Percentiles rank a stretch among this genome's conserved stretches.
Conservation (phyloP, 2,113 vertebrate species). For the Neodon shergylaensis region DNA sequence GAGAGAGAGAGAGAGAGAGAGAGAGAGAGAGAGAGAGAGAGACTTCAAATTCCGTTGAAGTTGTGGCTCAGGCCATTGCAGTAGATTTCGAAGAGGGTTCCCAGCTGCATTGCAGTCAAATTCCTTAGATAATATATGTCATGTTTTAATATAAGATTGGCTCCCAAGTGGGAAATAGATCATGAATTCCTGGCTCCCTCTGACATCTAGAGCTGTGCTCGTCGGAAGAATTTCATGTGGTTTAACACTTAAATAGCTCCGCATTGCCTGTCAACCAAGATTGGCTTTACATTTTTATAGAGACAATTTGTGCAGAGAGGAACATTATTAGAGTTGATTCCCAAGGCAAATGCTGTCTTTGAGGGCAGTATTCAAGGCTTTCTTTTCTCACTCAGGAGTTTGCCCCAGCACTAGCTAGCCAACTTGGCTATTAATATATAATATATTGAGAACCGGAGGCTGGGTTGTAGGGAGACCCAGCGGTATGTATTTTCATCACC, state of each 20-base stretch:
- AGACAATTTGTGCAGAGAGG: slow-evolving; percentile 55
- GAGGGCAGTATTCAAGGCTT: not conserved
- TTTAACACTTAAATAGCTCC: slow-evolving; percentile 67
- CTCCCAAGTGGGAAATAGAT: slow-evolving; percentile 57
- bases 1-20: not conserved
- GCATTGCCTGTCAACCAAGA: slow-evolving; percentile 60
- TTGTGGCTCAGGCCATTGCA: not conserved
- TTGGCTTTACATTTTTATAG: slow-evolving; percentile 67
- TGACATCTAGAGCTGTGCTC: slow-evolving; percentile 25
- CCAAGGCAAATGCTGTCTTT: slow-evolving; percentile 62
- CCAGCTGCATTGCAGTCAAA: slow-evolving; percentile 54
- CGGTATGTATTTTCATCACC: slow-evolving; percentile 34
- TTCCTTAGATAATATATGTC: slow-evolving; percentile 68
- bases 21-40: not conserved
- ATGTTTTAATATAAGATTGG: slow-evolving; percentile 66
- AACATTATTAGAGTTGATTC: slow-evolving; percentile 57
- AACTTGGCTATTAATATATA: slow-evolving; percentile 42
- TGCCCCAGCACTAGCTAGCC: not conserved
- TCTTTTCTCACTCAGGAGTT: slow-evolving; percentile 41
- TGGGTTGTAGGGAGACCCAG: not conserved
- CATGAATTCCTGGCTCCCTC: slow-evolving; percentile 36
- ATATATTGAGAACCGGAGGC: slow-evolving; percentile 15
- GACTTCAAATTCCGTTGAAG: not conserved
- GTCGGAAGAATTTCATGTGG: slow-evolving; percentile 42
- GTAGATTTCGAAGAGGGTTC: not conserved